Conservation (phyloP, 2,797 vertebrate species). For the Chelonia mydas region DNA sequence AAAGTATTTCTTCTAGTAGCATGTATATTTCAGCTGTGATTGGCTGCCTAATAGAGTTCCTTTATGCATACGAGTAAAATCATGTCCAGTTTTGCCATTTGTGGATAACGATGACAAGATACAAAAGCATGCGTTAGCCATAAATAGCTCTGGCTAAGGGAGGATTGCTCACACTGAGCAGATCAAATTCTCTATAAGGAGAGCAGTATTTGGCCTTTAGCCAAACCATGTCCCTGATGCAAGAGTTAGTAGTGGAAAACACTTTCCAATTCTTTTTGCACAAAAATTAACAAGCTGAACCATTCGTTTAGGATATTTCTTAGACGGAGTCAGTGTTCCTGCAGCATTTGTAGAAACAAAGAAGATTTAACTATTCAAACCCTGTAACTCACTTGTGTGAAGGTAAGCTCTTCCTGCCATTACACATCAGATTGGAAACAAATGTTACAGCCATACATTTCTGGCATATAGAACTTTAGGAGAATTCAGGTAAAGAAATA, state of each 20-base stretch:
- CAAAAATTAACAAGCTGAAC: constrained; percentile 66
- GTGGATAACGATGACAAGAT: constrained; percentile 93
- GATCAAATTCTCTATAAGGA: constrained; percentile 93
- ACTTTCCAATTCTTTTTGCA: constrained; percentile 75
- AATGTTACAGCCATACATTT: constrained; percentile 45
- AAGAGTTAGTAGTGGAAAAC: constrained; percentile 74
- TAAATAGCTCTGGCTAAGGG: constrained; percentile 92
- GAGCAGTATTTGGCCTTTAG: constrained; percentile 78
- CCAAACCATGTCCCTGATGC: constrained; percentile 78
- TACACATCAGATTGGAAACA: not conserved
- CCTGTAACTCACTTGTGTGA: not conserved
- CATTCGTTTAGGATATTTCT: constrained; percentile 51
- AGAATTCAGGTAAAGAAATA: constrained; percentile 66
- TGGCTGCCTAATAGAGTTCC: constrained; percentile 75
- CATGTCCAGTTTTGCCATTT: constrained; percentile 92
- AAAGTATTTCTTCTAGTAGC: constrained; percentile 75
- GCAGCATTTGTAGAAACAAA: constrained; percentile 19
- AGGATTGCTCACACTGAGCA: constrained; percentile 85
- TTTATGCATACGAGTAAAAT: constrained; percentile 85
- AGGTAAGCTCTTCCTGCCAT: not conserved
- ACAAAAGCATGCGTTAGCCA: constrained; percentile 93
- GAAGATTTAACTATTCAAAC: constrained; percentile 12
- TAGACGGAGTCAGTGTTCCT: constrained; percentile 20
- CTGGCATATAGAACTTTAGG: constrained; percentile 72
- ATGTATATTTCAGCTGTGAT: constrained; percentile 65